Base-by-base conservation (phyloP, 2,113 vertebrate species). In the Tiliqua scincoides region DNA sequence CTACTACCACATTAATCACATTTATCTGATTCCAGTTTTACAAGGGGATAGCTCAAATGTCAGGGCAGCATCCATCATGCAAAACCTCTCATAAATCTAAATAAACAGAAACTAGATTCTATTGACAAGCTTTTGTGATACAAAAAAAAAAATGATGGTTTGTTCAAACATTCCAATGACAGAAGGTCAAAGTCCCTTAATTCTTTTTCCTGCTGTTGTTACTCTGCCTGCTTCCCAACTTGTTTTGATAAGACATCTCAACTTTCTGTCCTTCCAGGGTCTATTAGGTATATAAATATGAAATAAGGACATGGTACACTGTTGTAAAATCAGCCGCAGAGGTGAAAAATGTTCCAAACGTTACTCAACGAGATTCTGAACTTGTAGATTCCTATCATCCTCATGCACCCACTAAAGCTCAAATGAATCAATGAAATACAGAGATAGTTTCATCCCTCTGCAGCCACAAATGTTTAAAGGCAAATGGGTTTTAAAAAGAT, bases 21-120 rank as follows among this genome's bases (percentile, higher is more conserved):
- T 74, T 0, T 1, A 61, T 83, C 76, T 61, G 48, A 17, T 78
- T 25, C 76, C 67, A 52, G 70, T 61, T 90, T 73, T 89, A 40
- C 57, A 88, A 70, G 6, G 7, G 72, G 61, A 35, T 77, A 27
- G 78, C 83, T 35, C 63, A 82, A 76, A 43, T 1, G 2, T 54
- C 79, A 89, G 65, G 17, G 62, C 71, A 87, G 40, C 63, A 81
- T 35, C 7, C 21, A 62, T 48, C 85, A 90, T n/a, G 79, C 79
- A 35, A 79, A 6, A 10, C 0, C 77, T 3, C 48, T 72, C 32
- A 48, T 10, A 25, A 88, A 90, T 73, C 59, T 70, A 72, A 63
- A 83, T 63, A 86, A 91, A 80, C 2, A 85, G 81, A 63, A 32
- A 67, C 6, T 89, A 65, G 83, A 83, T 48, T 63, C 43, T 61